phyloP scores from a whole-genome alignment of 1,140 invertebrate species.

The Megalonaias nervosa region DNA sequence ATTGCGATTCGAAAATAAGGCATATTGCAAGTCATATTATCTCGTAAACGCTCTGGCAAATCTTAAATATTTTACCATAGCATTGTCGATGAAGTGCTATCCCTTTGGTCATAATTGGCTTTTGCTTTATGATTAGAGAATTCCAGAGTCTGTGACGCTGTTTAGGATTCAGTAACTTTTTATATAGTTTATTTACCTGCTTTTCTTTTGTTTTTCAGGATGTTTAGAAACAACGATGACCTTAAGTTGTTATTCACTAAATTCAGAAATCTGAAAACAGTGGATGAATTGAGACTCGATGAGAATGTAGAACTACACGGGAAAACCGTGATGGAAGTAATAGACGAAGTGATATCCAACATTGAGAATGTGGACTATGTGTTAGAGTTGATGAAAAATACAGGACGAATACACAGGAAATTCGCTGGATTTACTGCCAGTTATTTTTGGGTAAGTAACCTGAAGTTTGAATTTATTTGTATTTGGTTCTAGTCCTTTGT shows the following conservation, averaged over 20 bases:
- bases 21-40: too few species aligned
- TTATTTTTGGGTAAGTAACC: constrained; percentile 58
- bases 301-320: constrained; percentile 61
- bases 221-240: constrained; percentile 53
- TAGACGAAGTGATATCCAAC: constrained; percentile 61
- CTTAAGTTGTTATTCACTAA: constrained; percentile 52
- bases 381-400: constrained; percentile 48
- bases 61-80: too few species aligned
- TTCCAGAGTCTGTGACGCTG: too few species aligned
- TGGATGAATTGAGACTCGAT: constrained; percentile 58
- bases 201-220: constrained; percentile 49
- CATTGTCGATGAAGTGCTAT: too few species aligned
- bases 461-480: too few species aligned
- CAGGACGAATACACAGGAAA: constrained; percentile 48
- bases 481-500: too few species aligned
- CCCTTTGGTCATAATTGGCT: too few species aligned
- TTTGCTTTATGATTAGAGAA: too few species aligned
- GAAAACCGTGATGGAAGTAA: constrained; percentile 56
- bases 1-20: too few species aligned
- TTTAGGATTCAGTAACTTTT: too few species aligned
- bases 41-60: too few species aligned
- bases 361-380: constrained; percentile 64
- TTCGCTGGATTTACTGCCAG: constrained; percentile 51
- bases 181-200: too few species aligned
- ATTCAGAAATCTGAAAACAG: constrained; percentile 49